A percentile compares a stretch with the other conserved stretches of the same genome.
phyloP scores from a whole-genome alignment of 2,113 vertebrate genomes.

The Pandion haliaetus region DNA sequence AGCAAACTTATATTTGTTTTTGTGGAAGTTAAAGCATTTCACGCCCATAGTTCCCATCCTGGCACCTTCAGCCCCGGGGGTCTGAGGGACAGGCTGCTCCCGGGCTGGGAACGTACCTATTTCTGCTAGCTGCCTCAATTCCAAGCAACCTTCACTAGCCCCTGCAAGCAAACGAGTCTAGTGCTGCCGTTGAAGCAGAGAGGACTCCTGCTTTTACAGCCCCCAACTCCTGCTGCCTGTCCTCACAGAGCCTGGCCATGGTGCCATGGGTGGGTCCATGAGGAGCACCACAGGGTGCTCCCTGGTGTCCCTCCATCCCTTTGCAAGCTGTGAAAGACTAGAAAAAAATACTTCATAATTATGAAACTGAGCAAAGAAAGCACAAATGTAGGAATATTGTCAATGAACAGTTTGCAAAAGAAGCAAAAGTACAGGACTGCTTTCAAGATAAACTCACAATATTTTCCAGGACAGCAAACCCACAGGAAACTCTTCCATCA shows the following conservation, averaged over 20 bases:
- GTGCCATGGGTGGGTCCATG: background rate
- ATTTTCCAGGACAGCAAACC: background rate
- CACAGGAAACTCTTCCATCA: background rate
- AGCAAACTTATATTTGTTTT: background rate
- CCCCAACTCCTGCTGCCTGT: background rate
- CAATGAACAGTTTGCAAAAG: background rate
- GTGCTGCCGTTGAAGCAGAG: background rate
- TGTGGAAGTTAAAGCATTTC: background rate
- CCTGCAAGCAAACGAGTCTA: background rate
- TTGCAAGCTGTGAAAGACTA: background rate
- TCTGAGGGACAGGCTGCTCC: background rate
- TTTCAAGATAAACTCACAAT: background rate
- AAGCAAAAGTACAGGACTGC: background rate
- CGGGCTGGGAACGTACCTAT: fast-evolving
- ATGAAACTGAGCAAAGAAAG: background rate
- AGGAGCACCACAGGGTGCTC: background rate
- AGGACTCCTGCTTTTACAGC: background rate
- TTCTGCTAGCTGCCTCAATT: background rate
- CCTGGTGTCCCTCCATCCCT: background rate
- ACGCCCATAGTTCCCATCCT: background rate
- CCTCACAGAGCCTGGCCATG: background rate
- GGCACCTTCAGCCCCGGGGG: background rate
- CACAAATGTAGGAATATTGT: background rate
- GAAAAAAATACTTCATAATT: background rate
- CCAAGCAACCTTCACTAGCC: background rate